Evolutionary conservation across 2,888 invertebrate species (phyloP).

Genomic region (Pyrgus malvae): DNA sequence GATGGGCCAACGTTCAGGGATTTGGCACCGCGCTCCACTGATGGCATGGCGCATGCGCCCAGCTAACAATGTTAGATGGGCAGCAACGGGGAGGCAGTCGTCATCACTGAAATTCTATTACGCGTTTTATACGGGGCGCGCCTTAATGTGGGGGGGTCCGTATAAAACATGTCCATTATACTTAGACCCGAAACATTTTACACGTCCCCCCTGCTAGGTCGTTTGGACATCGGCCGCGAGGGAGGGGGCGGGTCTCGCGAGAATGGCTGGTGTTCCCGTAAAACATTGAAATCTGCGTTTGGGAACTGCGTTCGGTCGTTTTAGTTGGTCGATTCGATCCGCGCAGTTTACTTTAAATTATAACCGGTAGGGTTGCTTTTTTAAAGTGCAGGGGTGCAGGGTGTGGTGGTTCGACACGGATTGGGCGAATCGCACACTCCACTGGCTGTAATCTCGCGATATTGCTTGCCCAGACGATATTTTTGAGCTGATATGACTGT

Average conservation of each 20-base stretch:
- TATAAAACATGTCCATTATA: slow-evolving; percentile 70
- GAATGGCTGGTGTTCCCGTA: slow-evolving; percentile 48
- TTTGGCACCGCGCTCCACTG: slow-evolving; percentile 41
- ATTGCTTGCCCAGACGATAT: slow-evolving; percentile 7
- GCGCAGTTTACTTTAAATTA: slow-evolving; percentile 78
- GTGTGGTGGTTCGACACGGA: neutral
- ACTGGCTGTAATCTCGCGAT: slow-evolving; percentile 4
- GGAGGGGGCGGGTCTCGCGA: slow-evolving; percentile 33
- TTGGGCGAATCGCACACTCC: slow-evolving; percentile 1
- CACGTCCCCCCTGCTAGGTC: slow-evolving; percentile 42
- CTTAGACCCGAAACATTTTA: slow-evolving; percentile 56
- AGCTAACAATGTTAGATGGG: slow-evolving; percentile 72
- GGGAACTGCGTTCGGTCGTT: slow-evolving; percentile 40
- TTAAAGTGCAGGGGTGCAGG: slow-evolving; percentile 44
- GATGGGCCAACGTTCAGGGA: slow-evolving; percentile 36
- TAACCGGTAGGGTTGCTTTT: slow-evolving; percentile 58
- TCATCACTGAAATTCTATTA: slow-evolving; percentile 78
- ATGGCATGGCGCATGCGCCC: slow-evolving; percentile 67
- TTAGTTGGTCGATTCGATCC: slow-evolving; percentile 69
- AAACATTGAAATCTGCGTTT: slow-evolving; percentile 69
- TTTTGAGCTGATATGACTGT: slow-evolving; percentile 5
- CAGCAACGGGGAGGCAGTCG: slow-evolving; percentile 54
- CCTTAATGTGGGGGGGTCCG: slow-evolving; percentile 61
- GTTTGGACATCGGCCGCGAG: slow-evolving; percentile 33
- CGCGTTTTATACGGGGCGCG: slow-evolving; percentile 74